Evolutionary conservation across 2,113 vertebrate genomes (phyloP).

Genomic region (Narcine bancroftii): DNA sequence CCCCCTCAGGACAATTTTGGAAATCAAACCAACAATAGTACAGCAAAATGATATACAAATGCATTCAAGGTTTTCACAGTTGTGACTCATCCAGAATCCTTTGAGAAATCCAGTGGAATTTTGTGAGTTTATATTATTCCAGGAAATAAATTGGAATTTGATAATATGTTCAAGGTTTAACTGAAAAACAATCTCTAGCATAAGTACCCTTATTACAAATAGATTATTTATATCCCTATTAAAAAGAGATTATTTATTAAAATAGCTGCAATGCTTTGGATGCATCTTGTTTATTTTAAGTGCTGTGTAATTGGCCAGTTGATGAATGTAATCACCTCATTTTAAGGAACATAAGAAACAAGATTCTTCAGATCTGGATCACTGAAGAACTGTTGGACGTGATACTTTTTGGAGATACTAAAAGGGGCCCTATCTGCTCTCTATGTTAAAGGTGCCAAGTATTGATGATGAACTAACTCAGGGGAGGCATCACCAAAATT

Average conservation of each 20-base stretch:
- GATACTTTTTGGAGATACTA: no score
- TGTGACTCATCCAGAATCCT: background rate
- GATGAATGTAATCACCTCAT: background rate
- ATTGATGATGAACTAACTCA: no score
- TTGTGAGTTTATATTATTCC: background rate
- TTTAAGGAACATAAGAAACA: background rate
- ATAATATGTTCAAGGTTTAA: background rate
- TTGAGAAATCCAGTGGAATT: background rate
- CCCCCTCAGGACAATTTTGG: background rate
- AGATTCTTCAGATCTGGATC: background rate
- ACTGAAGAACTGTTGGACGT: no score
- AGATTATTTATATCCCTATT: background rate
- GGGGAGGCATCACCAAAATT: no score
- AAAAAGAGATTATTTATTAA: background rate
- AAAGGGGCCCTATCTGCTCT: no score
- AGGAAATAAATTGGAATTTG: constrained; percentile 14
- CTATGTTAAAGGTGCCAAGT: no score
- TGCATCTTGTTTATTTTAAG: background rate
- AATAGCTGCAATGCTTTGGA: background rate
- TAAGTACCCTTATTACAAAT: background rate
- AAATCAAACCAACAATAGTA: background rate
- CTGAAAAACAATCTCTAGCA: background rate
- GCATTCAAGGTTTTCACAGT: constrained; percentile 3
- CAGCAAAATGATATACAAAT: background rate
- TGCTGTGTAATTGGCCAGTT: background rate